Conservation (phyloP, 2,113 vertebrate species). For the Probosciger aterrimus region DNA sequence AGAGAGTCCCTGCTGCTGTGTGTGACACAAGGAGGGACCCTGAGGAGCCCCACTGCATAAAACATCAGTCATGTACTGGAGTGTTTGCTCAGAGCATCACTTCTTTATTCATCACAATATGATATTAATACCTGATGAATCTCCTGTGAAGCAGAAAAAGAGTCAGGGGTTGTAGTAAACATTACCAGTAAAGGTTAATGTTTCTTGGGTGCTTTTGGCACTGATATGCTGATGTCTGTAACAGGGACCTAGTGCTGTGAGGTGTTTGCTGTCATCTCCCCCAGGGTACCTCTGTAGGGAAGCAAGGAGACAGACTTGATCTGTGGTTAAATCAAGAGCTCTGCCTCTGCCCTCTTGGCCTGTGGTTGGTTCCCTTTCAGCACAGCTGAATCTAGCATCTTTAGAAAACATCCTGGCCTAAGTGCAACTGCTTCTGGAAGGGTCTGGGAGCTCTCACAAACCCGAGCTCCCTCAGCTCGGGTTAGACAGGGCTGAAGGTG, state of each 20-base stretch:
- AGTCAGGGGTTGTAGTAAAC: background rate
- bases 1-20: background rate
- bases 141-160: background rate
- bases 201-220: background rate
- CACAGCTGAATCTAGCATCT: background rate
- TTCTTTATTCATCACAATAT: background rate
- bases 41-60: background rate
- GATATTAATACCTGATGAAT: background rate
- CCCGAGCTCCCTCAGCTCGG: background rate
- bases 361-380: background rate
- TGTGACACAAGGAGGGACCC: background rate
- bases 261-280: background rate
- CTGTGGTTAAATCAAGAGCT: background rate
- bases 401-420: background rate
- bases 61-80: no score
- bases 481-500: background rate
- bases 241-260: background rate
- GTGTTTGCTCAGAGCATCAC: background rate
- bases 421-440: background rate
- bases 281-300: background rate
- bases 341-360: background rate
- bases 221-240: background rate
- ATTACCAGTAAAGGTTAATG: background rate
- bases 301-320: background rate
- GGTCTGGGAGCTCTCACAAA: background rate